Base-by-base conservation (phyloP, 2,797 vertebrate genomes). In the Botia kubotai region DNA sequence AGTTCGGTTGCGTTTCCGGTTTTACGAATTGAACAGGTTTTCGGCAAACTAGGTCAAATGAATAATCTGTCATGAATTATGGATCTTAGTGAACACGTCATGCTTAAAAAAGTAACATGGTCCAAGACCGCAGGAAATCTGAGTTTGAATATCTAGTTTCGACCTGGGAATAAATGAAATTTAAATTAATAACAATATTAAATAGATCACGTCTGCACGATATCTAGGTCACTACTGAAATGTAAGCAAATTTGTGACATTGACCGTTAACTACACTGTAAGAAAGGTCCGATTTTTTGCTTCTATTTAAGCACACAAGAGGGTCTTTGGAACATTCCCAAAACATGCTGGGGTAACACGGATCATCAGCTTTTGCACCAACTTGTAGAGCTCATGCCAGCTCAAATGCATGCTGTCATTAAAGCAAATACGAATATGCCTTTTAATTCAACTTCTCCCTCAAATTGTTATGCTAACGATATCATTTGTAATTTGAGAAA, bases 21-120 rank as follows among this genome's bases (percentile, higher is more conserved):
- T 79, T 63, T 11, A 36, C 17, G 46, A 29, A 60, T 21, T 21
- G 11, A 78, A 60, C 14, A 55, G 36, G 65, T 17, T 17, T 21
- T 69, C 68, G 75, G 36, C 68, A 68, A 58, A 77, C 3, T 21
- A 70, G 53, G 19, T 66, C 60, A 65, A 57, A 29, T 36, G 23
- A 71, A 36, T 79, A 53, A 46, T 63, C 26, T 33, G 57, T 63
- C 26, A 39, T 4, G 53, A 46, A 79, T 63, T 36, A 53, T 11
- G 48, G 17, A 71, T 63, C n/a, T 2, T 71, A 23, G 36, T 13
- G 19, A 57, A 39, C 36, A 65, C 2, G 4, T 17, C 50, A 52
- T n/a, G 6, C 16, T 57, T 57, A 57, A 7, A 57, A 57, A 57
- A 12, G 8, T 36, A 29, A 36, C 2, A 36, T 19, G 26, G 13